Conservation (phyloP, 2,888 invertebrate genomes). For the Ischnura elegans region DNA sequence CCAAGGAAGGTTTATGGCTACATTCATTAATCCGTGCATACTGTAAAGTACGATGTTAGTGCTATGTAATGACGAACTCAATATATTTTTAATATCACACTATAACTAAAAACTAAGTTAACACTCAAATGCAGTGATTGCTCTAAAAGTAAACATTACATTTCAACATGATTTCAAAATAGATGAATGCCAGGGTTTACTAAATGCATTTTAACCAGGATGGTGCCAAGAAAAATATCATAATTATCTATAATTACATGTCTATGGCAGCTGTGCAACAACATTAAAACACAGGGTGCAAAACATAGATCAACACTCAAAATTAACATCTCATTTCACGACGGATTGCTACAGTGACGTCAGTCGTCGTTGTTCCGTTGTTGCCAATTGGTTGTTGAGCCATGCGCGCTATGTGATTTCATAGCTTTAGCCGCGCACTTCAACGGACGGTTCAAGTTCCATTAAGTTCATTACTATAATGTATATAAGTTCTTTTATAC, state of each 20-base stretch:
- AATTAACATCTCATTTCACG: not conserved
- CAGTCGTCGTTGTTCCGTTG: too few relatives aligned
- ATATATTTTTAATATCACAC: not conserved
- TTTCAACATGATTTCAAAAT: not conserved
- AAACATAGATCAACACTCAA: not conserved
- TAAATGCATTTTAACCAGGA: not conserved
- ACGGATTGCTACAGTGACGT: not conserved
- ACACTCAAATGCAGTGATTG: not conserved
- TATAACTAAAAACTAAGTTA: not conserved
- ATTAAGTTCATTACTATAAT: too few relatives aligned
- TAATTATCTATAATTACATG: not conserved
- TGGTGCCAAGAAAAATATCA: not conserved
- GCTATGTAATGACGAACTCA: slow-evolving; percentile 2
- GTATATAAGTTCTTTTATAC: too few relatives aligned
- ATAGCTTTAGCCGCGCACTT: too few relatives aligned
- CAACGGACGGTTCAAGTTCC: too few relatives aligned
- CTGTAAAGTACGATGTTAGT: slow-evolving; percentile 51
- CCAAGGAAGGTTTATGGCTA: slow-evolving; percentile 41
- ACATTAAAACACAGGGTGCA: not conserved
- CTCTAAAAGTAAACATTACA: slow-evolving; percentile 6
- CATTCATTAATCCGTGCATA: slow-evolving; percentile 57
- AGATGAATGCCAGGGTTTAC: not conserved
- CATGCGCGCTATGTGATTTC: too few relatives aligned
- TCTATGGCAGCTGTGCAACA: not conserved
- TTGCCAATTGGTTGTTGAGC: too few relatives aligned